Evolutionary conservation across 2,888 invertebrate species (phyloP).

Genomic region (Dryobota labecula): DNA sequence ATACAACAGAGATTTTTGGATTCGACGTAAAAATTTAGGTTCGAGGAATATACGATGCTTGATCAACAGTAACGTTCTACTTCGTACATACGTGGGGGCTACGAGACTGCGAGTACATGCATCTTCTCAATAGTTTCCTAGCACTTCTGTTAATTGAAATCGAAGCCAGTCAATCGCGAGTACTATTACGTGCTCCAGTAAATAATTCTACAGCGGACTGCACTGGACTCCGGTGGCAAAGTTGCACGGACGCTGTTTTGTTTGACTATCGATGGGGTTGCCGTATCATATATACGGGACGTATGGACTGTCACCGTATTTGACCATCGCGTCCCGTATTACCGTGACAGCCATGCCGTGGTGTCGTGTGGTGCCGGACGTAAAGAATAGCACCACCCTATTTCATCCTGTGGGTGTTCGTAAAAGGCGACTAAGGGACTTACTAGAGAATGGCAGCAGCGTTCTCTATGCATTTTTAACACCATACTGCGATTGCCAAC

Average conservation of each 20-base stretch:
- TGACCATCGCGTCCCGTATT: too few species aligned
- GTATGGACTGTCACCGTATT: too few species aligned
- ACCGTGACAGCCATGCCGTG: too few species aligned
- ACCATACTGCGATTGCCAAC: too few species aligned
- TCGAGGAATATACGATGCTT: constrained; percentile 17
- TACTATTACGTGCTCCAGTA: constrained; percentile 20
- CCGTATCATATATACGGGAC: too few species aligned
- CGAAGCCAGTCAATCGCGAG: constrained; percentile 29
- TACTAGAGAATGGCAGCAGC: too few species aligned
- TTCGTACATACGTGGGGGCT: background rate
- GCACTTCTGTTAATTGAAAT: constrained; percentile 29
- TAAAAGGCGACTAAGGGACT: too few species aligned
- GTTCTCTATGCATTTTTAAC: too few species aligned
- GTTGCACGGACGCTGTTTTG: background rate
- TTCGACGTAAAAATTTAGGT: constrained; percentile 34
- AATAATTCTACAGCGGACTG: constrained; percentile 27
- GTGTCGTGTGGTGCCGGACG: too few species aligned
- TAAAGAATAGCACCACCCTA: too few species aligned
- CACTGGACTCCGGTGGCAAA: background rate
- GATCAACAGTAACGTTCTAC: background rate
- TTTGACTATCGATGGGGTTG: constrained; percentile 8
- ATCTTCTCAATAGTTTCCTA: constrained; percentile 23
- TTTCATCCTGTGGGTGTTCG: too few species aligned
- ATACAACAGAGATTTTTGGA: constrained; percentile 32
- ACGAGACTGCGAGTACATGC: background rate